Conservation (phyloP, 1,140 invertebrate genomes). For the Scaptomyza montana region DNA sequence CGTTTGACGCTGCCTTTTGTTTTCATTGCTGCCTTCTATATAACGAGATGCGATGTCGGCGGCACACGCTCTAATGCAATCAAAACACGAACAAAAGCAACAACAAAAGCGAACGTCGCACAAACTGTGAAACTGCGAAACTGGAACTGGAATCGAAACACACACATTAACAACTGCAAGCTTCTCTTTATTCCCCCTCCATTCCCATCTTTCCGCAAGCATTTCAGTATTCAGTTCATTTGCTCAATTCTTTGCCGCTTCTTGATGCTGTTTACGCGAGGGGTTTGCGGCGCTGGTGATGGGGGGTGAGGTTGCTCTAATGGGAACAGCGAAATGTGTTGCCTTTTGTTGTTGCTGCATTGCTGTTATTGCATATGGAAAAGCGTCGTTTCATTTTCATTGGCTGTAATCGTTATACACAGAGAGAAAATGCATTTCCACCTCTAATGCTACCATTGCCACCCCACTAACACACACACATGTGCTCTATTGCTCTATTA, state of each 20-base stretch:
- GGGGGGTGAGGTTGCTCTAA: slow-evolving; percentile 21
- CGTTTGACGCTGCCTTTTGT: slow-evolving; percentile 64
- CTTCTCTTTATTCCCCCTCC: slow-evolving; percentile 1
- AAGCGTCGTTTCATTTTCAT: slow-evolving; percentile 57
- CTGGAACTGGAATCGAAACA: slow-evolving; percentile 42
- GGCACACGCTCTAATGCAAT: slow-evolving; percentile 81
- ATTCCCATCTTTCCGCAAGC: neutral
- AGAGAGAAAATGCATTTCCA: slow-evolving; percentile 31
- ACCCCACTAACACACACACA: neutral
- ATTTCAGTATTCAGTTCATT: slow-evolving; percentile 44
- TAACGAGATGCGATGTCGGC: slow-evolving; percentile 73
- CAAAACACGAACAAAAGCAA: slow-evolving; percentile 46
- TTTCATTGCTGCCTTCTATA: slow-evolving; percentile 67
- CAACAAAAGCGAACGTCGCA: slow-evolving; percentile 46
- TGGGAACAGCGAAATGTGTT: slow-evolving; percentile 52
- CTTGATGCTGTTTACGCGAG: slow-evolving; percentile 8
- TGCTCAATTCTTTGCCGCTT: slow-evolving; percentile 39
- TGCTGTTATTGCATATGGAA: slow-evolving; percentile 34
- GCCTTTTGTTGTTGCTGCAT: slow-evolving; percentile 19
- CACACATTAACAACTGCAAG: slow-evolving; percentile 17
- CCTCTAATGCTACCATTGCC: neutral
- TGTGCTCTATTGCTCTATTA: slow-evolving; percentile 50
- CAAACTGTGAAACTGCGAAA: slow-evolving; percentile 30
- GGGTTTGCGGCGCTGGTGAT: too few relatives aligned
- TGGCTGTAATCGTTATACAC: slow-evolving; percentile 28